Conservation (phyloP, 1,140 invertebrate genomes). For the Aphidius ervi region DNA sequence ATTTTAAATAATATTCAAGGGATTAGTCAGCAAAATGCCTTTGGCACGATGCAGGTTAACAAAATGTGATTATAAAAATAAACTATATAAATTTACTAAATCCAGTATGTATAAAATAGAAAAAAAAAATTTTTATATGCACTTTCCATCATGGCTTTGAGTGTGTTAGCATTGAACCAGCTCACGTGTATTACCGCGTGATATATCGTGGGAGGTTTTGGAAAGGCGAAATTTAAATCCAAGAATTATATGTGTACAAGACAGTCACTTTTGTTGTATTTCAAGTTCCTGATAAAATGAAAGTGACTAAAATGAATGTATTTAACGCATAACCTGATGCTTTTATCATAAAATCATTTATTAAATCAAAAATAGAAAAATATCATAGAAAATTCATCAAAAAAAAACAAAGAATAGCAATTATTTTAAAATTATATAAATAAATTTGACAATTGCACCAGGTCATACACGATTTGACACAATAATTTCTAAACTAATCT, state of each 20-base stretch:
- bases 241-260: slow-evolving; percentile 6
- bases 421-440: too few species aligned
- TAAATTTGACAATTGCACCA: too few species aligned
- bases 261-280: background rate
- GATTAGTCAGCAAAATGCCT: slow-evolving; percentile 16
- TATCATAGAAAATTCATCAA: too few species aligned
- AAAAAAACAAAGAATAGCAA: too few species aligned
- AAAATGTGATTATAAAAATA: slow-evolving; percentile 2
- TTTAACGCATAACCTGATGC: too few species aligned
- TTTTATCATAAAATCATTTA: too few species aligned
- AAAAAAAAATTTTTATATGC: slow-evolving; percentile 20
- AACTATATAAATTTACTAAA: too few species aligned
- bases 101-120: background rate
- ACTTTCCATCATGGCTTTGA: slow-evolving; percentile 32
- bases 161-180: slow-evolving; percentile 13
- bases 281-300: background rate
- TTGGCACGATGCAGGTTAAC: slow-evolving; percentile 13
- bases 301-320: too few species aligned
- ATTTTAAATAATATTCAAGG: too few species aligned
- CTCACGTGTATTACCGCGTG: slow-evolving; percentile 50
- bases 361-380: too few species aligned
- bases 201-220: slow-evolving; percentile 34
- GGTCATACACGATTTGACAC: too few species aligned
- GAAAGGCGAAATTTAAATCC: slow-evolving; percentile 3
- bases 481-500: too few species aligned